Base-by-base conservation (phyloP, 2,113 vertebrate species). In the Felis chaus region DNA sequence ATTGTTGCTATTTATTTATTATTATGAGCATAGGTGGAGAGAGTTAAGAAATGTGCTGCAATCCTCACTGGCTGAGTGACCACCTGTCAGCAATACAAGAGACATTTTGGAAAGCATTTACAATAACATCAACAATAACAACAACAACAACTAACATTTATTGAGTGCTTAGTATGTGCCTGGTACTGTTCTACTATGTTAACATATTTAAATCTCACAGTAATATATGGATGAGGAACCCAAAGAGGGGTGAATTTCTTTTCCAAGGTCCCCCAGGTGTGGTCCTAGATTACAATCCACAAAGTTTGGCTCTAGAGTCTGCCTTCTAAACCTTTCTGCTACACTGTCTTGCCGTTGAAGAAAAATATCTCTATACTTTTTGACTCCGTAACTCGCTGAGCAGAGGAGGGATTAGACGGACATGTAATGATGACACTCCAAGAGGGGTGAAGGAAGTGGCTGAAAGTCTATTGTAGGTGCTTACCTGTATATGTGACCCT, bases 401-500 rank as follows among this genome's bases (percentile, higher is more conserved):
- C 63, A 81, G 48, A 85, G 80, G 33, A 80, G 13, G 45, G 48
- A 31, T 48, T 25, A 79, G 71, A 90, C 3, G 8, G 29, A 69
- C 29, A 53, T 7, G 16, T 63, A 83, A 80, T 76, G 27, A 84
- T 57, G 33, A 45, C 16, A 48, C 7, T 31, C 36, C 19, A 41
- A 80, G 50, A 74, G 39, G n/a, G 71, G 31, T 27, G 39, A 88
- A 74, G 63, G 81, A n/a, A 39, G 3, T 29, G 27, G 69, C 31
- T 93, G 18, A 19, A 80, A 78, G 27, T 71, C 29, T 57, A 31
- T 50, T 71, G 82, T 29, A 71, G 5, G 36, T 91, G 69, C 89
- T 98, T 71, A 98, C 98, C 98, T 97, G 97, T 97, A 0, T 98
- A 98, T 55, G 97, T 98, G 79, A 98, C 96, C 50, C 85, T 97